phyloP scores from a whole-genome alignment of 2,888 invertebrate genomes.

The Liopterus haemorrhoidalis region DNA sequence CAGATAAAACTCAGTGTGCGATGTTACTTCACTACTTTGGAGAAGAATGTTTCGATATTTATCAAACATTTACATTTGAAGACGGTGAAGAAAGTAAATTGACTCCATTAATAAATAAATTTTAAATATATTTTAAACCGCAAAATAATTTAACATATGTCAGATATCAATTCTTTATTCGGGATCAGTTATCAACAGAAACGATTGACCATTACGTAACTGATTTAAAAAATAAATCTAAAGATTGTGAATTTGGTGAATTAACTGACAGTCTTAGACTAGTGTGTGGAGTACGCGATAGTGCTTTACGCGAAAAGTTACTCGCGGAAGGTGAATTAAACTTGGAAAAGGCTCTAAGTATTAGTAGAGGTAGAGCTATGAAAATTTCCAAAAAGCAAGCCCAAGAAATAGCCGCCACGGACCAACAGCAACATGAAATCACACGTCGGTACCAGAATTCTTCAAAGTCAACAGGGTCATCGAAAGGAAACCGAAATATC shows the following conservation, averaged over 20 bases:
- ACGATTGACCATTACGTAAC: slow-evolving; percentile 21
- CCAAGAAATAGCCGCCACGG: slow-evolving; percentile 17
- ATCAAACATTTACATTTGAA: slow-evolving; percentile 21
- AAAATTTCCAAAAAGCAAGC: slow-evolving; percentile 14
- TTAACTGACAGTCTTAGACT: slow-evolving; percentile 25
- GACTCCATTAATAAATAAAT: slow-evolving; percentile 20
- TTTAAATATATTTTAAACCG: slow-evolving; percentile 27
- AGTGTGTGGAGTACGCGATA: too few relatives aligned
- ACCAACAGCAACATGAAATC: slow-evolving; percentile 17
- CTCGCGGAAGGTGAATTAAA: too few relatives aligned
- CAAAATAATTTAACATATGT: slow-evolving; percentile 22
- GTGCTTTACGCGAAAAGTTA: too few relatives aligned
- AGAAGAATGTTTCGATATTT: slow-evolving; percentile 26
- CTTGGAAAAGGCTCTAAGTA: slow-evolving; percentile 25
- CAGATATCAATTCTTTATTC: slow-evolving; percentile 25
- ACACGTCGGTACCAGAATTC: slow-evolving; percentile 20
- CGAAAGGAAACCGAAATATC: too few relatives aligned
- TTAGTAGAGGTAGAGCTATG: slow-evolving; percentile 15
- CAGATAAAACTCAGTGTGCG: slow-evolving; percentile 17
- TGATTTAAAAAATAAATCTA: slow-evolving; percentile 14
- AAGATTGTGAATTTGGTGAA: slow-evolving; percentile 20
- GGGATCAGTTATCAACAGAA: slow-evolving; percentile 17
- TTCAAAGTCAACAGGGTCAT: too few relatives aligned
- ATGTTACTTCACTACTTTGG: slow-evolving; percentile 22
- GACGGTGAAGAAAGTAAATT: slow-evolving; percentile 21